Conservation (phyloP, 2,888 invertebrate species). For the Galeopsomyia nigrocyanea region DNA sequence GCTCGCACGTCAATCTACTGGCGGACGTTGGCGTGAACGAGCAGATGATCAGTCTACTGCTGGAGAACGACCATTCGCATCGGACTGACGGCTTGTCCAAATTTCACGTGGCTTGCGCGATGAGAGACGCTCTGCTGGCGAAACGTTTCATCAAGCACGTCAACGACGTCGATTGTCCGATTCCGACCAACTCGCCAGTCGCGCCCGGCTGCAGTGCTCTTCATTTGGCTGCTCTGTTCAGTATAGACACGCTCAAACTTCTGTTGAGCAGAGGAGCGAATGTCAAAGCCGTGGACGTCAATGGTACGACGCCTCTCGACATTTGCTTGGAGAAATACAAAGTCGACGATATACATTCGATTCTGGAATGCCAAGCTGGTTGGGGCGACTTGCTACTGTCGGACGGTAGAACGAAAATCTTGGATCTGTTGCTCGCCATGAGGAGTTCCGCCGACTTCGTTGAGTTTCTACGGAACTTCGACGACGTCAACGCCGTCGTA, state of each 20-base stretch:
- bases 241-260: not conserved
- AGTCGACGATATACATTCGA: too few relatives aligned
- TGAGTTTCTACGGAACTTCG: not conserved
- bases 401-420: too few relatives aligned
- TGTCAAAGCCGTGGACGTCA: not conserved
- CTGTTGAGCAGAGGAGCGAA: constrained; percentile 1
- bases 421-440: too few relatives aligned
- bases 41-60: not conserved
- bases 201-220: constrained; percentile 14
- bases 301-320: constrained; percentile 10
- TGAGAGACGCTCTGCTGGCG: not conserved
- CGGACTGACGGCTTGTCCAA: not conserved
- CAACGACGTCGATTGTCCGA: not conserved
- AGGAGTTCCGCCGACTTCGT: not conserved
- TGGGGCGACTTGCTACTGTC: not conserved
- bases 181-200: not conserved
- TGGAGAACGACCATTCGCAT: not conserved
- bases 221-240: constrained; percentile 17
- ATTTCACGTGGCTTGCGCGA: constrained; percentile 4
- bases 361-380: not conserved
- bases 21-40: not conserved
- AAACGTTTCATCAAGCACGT: not conserved
- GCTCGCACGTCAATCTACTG: too few relatives aligned
- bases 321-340: not conserved
- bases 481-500: not conserved